Conservation (phyloP, 2,888 invertebrate genomes). For the Coelogynopora nodosa region DNA sequence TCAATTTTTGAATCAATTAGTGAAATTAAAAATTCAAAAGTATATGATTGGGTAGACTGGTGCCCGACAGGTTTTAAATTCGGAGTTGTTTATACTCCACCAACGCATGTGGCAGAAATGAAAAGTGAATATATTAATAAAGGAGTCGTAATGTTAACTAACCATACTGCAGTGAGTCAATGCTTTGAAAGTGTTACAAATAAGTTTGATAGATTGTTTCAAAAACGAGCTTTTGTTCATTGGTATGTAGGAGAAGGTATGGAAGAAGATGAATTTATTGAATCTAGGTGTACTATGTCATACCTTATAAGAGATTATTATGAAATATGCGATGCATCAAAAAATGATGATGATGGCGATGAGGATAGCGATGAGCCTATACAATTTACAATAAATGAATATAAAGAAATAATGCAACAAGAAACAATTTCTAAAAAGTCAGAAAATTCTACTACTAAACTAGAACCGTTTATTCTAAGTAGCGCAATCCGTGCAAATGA, state of each 20-base stretch:
- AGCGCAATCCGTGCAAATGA: too few relatives aligned
- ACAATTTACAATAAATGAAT: too few relatives aligned
- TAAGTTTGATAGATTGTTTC: constrained; percentile 50
- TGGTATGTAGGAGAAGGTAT: constrained; percentile 52
- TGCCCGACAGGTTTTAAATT: constrained; percentile 67
- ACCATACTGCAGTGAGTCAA: constrained; percentile 62
- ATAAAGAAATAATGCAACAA: too few relatives aligned
- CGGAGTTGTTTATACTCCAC: constrained; percentile 74
- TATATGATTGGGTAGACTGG: constrained; percentile 51
- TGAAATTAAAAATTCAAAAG: constrained; percentile 53
- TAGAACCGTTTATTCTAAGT: too few relatives aligned
- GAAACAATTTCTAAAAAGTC: too few relatives aligned
- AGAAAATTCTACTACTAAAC: too few relatives aligned
- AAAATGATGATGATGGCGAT: too few relatives aligned
- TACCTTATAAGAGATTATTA: background rate
- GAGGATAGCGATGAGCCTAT: too few relatives aligned
- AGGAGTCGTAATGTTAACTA: constrained; percentile 59
- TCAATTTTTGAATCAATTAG: constrained; percentile 58
- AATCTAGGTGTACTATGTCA: constrained; percentile 17
- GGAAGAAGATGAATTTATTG: constrained; percentile 45
- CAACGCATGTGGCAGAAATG: constrained; percentile 74
- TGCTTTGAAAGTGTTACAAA: constrained; percentile 55
- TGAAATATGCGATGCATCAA: background rate
- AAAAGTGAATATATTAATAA: constrained; percentile 68
- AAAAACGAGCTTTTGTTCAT: constrained; percentile 51